phyloP scores from a whole-genome alignment of 2,888 invertebrate species.

The Apoda limacodes region DNA sequence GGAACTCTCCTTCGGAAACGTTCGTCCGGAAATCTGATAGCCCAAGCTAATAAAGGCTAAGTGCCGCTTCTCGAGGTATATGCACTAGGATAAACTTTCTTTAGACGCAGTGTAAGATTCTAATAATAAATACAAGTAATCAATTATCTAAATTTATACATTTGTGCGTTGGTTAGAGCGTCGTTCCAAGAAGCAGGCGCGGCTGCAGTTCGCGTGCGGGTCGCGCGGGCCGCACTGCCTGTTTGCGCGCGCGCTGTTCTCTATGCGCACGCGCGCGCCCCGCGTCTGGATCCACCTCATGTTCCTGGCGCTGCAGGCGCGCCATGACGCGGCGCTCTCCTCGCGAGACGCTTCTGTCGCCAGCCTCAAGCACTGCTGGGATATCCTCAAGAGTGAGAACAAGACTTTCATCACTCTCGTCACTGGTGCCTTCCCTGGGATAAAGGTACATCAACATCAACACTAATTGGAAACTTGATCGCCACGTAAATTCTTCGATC shows the following conservation, averaged over 20 bases:
- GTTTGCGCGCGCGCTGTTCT: slow-evolving; percentile 83
- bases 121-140: no score
- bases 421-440: slow-evolving; percentile 92
- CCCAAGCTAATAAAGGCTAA: no score
- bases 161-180: slow-evolving; percentile 69
- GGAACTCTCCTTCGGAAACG: no score
- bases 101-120: no score
- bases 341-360: slow-evolving; percentile 85
- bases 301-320: slow-evolving; percentile 92
- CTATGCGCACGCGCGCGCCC: slow-evolving; percentile 83
- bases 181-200: slow-evolving; percentile 87
- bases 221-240: slow-evolving; percentile 87
- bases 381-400: slow-evolving; percentile 91
- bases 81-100: no score
- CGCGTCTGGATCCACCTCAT: slow-evolving; percentile 95
- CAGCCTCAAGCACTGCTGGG: slow-evolving; percentile 93
- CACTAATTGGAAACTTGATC: no score
- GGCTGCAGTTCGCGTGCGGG: slow-evolving; percentile 91
- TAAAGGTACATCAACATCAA: slow-evolving; percentile 78
- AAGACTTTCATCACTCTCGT: slow-evolving; percentile 90
- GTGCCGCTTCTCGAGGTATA: no score
- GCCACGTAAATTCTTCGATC: no score
- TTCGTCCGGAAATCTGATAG: no score
- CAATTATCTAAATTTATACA: not conserved
- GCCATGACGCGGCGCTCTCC: slow-evolving; percentile 81